phyloP scores from a whole-genome alignment of 2,797 vertebrate species.

The Argya squamiceps region DNA sequence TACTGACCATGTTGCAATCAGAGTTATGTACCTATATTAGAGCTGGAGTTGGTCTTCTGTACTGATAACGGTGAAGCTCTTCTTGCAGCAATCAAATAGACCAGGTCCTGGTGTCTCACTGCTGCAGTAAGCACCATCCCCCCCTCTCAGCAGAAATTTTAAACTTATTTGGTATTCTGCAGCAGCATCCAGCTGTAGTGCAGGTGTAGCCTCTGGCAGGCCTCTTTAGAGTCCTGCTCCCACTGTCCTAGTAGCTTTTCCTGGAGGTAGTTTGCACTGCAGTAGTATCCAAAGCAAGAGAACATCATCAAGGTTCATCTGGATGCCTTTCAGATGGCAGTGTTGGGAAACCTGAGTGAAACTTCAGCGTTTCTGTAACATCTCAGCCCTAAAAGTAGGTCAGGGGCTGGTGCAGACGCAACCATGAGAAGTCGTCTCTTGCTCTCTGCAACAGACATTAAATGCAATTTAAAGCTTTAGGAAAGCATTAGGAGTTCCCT shows the following conservation, averaged over 20 bases:
- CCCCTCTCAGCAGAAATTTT: not conserved
- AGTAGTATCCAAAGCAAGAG: not conserved
- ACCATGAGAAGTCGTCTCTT: rapidly evolving
- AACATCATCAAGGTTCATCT: not conserved
- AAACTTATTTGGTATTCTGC: not conserved
- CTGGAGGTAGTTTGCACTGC: not conserved
- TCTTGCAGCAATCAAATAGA: not conserved
- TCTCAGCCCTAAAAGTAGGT: not conserved
- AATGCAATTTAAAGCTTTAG: not conserved
- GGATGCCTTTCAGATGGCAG: not conserved
- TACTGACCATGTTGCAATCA: not conserved
- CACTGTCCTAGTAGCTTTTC: not conserved
- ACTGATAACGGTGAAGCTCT: not conserved
- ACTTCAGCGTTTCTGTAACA: not conserved
- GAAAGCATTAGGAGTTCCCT: not conserved
- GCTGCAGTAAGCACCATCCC: not conserved
- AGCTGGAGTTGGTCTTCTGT: not conserved
- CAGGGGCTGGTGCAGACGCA: not conserved
- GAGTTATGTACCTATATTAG: not conserved
- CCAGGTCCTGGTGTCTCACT: not conserved
- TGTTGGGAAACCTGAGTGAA: not conserved
- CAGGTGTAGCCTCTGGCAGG: not conserved
- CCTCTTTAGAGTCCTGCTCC: not conserved
- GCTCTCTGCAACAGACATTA: not conserved
- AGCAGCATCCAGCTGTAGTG: slow-evolving; percentile 5